These are phyloP conservation scores for Eptatretus atami DNA, from an alignment of 2,797 vertebrate species.

Conservation along the genomic window DNA sequence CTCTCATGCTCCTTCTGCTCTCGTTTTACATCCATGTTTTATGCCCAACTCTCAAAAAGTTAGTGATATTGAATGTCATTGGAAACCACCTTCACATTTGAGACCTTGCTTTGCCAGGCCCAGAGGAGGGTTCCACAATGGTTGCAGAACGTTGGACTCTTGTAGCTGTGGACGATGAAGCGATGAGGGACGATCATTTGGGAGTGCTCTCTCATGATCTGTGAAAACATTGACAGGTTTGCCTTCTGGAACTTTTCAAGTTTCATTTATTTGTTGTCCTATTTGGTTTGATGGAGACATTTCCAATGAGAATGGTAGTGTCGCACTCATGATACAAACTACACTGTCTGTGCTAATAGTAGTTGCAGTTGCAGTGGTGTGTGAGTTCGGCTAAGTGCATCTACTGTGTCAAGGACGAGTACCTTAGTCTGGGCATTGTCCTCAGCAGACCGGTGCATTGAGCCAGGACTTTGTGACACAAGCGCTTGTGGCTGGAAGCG, in stretches of 20 bases:
- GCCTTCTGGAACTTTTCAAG: too few relatives aligned
- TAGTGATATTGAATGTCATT: too few relatives aligned
- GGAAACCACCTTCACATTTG: not conserved
- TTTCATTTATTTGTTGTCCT: too few relatives aligned
- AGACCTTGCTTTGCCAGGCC: constrained; percentile 1
- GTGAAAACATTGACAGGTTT: not conserved
- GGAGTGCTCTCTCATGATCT: not conserved
- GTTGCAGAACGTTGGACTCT: constrained; percentile 1
- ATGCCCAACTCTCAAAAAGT: too few relatives aligned
- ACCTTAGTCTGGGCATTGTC: constrained; percentile 1
- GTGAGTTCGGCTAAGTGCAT: not conserved
- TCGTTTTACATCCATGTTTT: too few relatives aligned
- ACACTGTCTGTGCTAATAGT: too few relatives aligned
- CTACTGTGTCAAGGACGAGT: not conserved
- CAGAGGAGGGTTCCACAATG: not conserved
- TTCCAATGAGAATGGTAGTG: too few relatives aligned
- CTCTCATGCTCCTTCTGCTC: too few relatives aligned
- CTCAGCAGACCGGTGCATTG: constrained; percentile 1
- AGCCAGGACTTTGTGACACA: constrained; percentile 3
- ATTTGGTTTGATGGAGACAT: too few relatives aligned
- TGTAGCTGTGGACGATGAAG: constrained; percentile 4
- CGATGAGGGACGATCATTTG: not conserved
- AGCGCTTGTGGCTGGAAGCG: not conserved
- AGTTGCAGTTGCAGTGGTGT: too few relatives aligned
- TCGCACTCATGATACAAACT: too few relatives aligned